A percentile compares a stretch with the other conserved stretches of the same genome.
Evolutionary conservation across 2,797 vertebrate genomes (phyloP).

Genomic region (Sebastes nivosus): DNA sequence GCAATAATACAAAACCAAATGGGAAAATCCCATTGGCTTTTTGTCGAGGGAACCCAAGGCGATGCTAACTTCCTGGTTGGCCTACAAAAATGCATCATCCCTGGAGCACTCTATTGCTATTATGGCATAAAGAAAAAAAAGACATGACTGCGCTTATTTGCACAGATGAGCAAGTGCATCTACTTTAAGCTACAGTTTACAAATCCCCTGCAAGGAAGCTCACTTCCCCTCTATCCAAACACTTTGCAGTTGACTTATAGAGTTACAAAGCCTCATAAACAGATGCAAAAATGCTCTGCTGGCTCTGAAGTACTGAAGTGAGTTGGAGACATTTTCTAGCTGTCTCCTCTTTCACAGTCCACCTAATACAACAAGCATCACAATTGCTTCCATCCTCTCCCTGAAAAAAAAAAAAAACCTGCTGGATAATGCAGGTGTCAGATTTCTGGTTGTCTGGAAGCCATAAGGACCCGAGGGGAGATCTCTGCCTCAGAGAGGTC

Average conservation of each 20-base stretch:
- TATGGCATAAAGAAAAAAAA: neutral
- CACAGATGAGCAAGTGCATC: neutral
- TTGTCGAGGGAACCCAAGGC: neutral
- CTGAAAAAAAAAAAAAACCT: neutral
- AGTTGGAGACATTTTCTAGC: constrained; percentile 28
- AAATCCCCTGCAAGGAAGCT: neutral
- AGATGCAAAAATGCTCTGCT: constrained; percentile 7
- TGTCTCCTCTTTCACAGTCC: constrained; percentile 44
- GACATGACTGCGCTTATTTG: constrained; percentile 3
- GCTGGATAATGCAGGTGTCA: constrained; percentile 27
- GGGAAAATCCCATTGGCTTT: neutral
- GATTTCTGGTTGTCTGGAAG: constrained; percentile 33
- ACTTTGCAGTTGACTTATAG: constrained; percentile 5
- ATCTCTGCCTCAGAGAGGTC: constrained; percentile 28
- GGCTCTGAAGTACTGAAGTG: constrained; percentile 12
- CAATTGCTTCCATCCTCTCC: constrained; percentile 10
- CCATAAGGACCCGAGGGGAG: constrained; percentile 16
- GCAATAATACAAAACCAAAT: too few species aligned
- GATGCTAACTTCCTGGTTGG: neutral
- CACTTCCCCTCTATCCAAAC: neutral
- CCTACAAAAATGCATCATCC: neutral
- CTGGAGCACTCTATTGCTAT: neutral
- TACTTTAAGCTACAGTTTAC: constrained; percentile 1
- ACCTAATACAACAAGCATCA: constrained; percentile 44
- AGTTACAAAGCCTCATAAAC: constrained; percentile 21